Evolutionary conservation across 2,797 vertebrate species (phyloP).

Genomic region (Kryptopterus vitreolus): DNA sequence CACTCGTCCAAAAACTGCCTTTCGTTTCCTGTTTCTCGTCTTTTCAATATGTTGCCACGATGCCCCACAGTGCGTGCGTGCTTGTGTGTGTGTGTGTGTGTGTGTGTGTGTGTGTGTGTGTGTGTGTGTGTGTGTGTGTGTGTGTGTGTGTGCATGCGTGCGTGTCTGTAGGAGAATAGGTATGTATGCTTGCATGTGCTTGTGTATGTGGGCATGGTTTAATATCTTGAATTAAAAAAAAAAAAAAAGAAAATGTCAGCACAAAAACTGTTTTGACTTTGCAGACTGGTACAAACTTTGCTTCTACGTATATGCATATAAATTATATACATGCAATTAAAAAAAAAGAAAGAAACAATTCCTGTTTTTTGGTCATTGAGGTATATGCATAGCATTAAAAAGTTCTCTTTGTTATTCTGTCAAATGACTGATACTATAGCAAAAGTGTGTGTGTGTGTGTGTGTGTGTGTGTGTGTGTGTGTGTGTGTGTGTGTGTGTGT

Average conservation of each 20-base stretch:
- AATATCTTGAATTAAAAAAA: conserved; percentile 3
- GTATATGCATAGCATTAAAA: background rate
- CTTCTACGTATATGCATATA: no score
- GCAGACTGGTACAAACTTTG: no score
- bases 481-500: conserved; percentile 2
- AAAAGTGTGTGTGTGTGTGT: background rate
- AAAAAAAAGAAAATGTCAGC: background rate
- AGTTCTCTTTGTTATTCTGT: background rate
- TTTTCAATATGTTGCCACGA: background rate
- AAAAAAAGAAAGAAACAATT: no score
- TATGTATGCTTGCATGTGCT: background rate
- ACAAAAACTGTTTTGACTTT: background rate
- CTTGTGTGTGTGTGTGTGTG: conserved; percentile 10
- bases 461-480: conserved; percentile 11
- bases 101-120: conserved; percentile 20
- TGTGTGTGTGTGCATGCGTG: conserved; percentile 12
- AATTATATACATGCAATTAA: no score
- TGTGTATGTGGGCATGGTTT: conserved; percentile 14
- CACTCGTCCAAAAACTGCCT: conserved; percentile 33
- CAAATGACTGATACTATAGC: background rate
- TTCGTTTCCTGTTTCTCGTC: conserved; percentile 12
- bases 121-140: conserved; percentile 7
- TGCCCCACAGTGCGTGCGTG: background rate
- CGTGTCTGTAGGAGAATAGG: background rate
- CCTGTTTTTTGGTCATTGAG: background rate